Evolutionary conservation across 2,113 vertebrate genomes (phyloP), one percentile per base, ranked within the genome.

Genomic region (Odocoileus hemionus): DNA sequence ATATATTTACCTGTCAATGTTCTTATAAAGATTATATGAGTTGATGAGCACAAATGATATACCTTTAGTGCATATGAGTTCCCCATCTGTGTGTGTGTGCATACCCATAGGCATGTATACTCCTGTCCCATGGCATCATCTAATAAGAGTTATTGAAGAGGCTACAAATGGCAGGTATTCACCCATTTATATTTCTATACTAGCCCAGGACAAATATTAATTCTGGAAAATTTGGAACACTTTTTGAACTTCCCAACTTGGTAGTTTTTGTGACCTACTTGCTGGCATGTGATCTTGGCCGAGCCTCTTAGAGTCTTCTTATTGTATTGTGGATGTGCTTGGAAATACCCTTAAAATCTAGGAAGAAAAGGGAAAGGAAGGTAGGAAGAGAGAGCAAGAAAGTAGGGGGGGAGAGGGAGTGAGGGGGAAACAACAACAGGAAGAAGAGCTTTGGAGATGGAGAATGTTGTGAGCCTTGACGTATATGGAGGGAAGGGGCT

Each of bases 41-140:
- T 13, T 9, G 1, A 15, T 14, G 47, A 80, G 33, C 12, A 7
- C 21, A 28, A 67, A 39, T 25, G 23, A n/a, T 52, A 25, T 78
- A 23, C 76, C 25, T 76, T 39, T 30, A 39, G 13, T 26, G 6
- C 19, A 19, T 3, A 10, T 23, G 9, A 17, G 19, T 0, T 36
- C 26, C 61, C 85, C 7, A 10, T 25, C 6, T 1, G 9, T 61
- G 45, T 50, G 64, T 43, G 43, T 50, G 30, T 23, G 9, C 61
- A 19, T 13, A 52, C 8, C 23, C 12, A 16, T 6, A 21, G 0
- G 5, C 9, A 0, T 10, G 11, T 57, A 26, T 14, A 45, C 9
- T 76, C 30, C 87, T 54, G 10, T 50, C 25, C 7, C 33, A 4
- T 76, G 67, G 23, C 4, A 0, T 92, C 2, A 14, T 33, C 39